Conservation (phyloP, 2,888 invertebrate species). For the Tachina grossa region DNA sequence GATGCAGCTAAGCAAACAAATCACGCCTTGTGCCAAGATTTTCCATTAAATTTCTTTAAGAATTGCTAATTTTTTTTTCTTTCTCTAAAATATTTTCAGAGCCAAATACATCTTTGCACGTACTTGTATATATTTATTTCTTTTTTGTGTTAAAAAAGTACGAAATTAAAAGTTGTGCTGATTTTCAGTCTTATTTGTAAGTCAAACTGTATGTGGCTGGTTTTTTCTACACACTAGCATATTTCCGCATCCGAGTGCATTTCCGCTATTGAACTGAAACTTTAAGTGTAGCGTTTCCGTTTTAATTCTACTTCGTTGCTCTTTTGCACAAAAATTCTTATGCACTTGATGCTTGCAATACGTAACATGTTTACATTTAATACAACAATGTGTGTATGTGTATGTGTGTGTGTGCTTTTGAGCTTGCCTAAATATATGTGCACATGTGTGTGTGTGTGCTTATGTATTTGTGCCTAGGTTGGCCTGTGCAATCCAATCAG, state of each 20-base stretch:
- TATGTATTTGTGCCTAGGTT: slow-evolving; percentile 14
- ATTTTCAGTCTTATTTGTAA: slow-evolving; percentile 24
- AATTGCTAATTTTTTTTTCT: not conserved
- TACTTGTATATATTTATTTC: not conserved
- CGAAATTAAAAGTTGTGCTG: slow-evolving; percentile 1
- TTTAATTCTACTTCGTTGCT: slow-evolving; percentile 69
- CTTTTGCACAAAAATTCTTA: slow-evolving; percentile 49
- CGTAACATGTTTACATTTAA: slow-evolving; percentile 56
- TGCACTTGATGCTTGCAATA: slow-evolving; percentile 40
- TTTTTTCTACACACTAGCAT: slow-evolving; percentile 42
- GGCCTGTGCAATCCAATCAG: slow-evolving; percentile 57
- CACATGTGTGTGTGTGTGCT: not conserved
- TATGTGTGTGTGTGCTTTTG: no score
- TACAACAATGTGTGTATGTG: slow-evolving; percentile 32
- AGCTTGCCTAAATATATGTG: no score
- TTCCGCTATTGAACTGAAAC: slow-evolving; percentile 70
- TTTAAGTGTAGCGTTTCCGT: slow-evolving; percentile 70
- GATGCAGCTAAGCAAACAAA: not conserved
- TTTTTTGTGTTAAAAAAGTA: not conserved
- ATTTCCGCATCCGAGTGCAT: slow-evolving; percentile 71
- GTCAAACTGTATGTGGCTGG: slow-evolving; percentile 8
- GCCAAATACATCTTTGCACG: not conserved
- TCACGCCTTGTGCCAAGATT: slow-evolving; percentile 43
- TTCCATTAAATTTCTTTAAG: slow-evolving; percentile 6
- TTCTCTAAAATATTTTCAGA: not conserved